These are phyloP conservation scores for Oreochromis grahami DNA, from an alignment of 2,797 vertebrate genomes.

Conservation along the genomic window DNA sequence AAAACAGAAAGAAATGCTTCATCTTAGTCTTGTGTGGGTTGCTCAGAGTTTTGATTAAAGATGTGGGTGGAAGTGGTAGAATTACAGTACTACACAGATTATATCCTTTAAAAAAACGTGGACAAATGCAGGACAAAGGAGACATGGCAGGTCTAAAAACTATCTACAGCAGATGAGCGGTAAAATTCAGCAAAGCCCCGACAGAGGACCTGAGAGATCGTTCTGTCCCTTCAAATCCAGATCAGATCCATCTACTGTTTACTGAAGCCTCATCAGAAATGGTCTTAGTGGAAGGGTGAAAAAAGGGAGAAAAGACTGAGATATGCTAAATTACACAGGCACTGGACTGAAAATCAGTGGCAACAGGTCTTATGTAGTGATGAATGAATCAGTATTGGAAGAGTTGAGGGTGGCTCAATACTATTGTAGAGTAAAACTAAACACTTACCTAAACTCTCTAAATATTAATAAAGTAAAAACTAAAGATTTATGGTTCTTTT, in stretches of 20 bases:
- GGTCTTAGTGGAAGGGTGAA: neutral
- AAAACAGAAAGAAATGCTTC: neutral
- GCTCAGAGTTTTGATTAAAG: neutral
- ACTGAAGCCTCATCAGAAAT: neutral
- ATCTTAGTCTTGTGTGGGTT: neutral
- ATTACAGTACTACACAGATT: neutral
- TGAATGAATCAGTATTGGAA: too few relatives aligned
- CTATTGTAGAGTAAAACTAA: neutral
- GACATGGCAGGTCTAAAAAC: neutral
- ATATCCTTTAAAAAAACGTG: neutral
- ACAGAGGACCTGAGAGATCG: neutral
- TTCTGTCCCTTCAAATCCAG: neutral
- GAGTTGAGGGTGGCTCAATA: neutral
- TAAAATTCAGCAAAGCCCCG: neutral
- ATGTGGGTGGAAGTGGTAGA: neutral
- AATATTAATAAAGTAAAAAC: neutral
- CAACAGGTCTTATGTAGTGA: neutral
- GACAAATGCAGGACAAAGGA: neutral
- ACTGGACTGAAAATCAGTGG: neutral
- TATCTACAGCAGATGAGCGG: neutral
- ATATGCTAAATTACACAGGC: neutral
- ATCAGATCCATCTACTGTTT: neutral
- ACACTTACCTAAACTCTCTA: neutral
- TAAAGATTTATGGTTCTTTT: neutral
- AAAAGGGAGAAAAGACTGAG: neutral